A percentile compares a stretch with the other conserved stretches of the same genome.
Evolutionary conservation across 2,888 invertebrate species (phyloP).

Genomic region (Clitarchus hookeri): DNA sequence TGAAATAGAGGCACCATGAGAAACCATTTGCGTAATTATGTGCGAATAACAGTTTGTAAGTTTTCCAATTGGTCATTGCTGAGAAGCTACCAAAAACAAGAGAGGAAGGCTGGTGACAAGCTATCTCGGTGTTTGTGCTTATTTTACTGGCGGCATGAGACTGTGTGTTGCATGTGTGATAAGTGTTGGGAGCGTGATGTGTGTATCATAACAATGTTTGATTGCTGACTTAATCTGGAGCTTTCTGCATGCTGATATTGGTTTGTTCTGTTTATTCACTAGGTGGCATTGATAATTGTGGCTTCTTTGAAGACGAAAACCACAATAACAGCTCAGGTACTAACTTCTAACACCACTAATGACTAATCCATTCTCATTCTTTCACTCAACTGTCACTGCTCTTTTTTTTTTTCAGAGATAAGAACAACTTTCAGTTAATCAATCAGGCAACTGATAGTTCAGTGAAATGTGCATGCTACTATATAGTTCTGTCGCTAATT

Average conservation of each 20-base stretch:
- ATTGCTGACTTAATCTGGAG: background rate
- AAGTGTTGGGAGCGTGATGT: background rate
- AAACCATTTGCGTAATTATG: background rate
- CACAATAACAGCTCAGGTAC: conserved; percentile 64
- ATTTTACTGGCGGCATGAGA: background rate
- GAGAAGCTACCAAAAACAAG: background rate
- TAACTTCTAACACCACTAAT: conserved; percentile 22
- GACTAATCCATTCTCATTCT: background rate
- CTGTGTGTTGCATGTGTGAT: background rate
- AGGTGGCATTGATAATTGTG: conserved; percentile 75
- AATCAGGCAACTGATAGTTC: background rate
- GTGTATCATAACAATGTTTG: background rate
- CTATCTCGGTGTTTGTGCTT: background rate
- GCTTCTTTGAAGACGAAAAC: conserved; percentile 78
- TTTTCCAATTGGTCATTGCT: background rate
- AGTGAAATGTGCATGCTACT: conserved; percentile 18
- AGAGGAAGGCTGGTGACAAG: background rate
- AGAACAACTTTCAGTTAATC: background rate
- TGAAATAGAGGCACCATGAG: background rate
- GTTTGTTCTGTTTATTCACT: conserved; percentile 36
- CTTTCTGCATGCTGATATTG: conserved; percentile 1
- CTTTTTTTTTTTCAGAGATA: background rate
- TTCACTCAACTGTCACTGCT: background rate
- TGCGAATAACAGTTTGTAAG: background rate
- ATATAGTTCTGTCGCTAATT: background rate